phyloP scores from a whole-genome alignment of 2,797 vertebrate species.

The Darevskia nairensis region DNA sequence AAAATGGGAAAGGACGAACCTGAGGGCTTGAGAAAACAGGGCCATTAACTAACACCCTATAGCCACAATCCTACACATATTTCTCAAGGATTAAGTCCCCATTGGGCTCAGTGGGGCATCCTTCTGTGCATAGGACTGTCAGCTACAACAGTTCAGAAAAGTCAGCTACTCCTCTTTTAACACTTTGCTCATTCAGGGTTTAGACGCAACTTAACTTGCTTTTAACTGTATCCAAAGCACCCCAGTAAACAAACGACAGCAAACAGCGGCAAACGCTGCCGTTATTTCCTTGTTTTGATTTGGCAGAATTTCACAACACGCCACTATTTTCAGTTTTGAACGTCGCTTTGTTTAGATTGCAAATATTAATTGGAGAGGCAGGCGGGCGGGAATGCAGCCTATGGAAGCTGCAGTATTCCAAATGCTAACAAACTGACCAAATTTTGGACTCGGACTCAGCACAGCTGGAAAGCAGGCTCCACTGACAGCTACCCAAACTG shows the following conservation, averaged over 20 bases:
- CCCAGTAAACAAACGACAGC: neutral
- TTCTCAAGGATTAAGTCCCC: neutral
- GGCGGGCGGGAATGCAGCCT: neutral
- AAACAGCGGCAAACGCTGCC: neutral
- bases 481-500: neutral
- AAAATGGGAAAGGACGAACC: neutral
- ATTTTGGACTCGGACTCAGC: neutral
- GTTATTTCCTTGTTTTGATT: neutral
- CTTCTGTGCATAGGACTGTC: neutral
- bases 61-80: neutral
- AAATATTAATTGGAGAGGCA: neutral
- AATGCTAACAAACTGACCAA: neutral
- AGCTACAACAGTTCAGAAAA: neutral
- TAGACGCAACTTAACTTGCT: neutral
- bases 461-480: constrained; percentile 9
- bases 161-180: neutral
- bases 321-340: neutral
- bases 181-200: neutral
- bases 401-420: neutral
- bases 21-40: neutral
- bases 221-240: neutral
- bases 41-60: neutral
- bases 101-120: neutral
- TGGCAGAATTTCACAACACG: neutral
- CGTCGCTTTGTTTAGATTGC: neutral